Percentiles rank a stretch among this genome's conserved stretches.
Conservation (phyloP, 2,888 invertebrate species). For the Dione juno region DNA sequence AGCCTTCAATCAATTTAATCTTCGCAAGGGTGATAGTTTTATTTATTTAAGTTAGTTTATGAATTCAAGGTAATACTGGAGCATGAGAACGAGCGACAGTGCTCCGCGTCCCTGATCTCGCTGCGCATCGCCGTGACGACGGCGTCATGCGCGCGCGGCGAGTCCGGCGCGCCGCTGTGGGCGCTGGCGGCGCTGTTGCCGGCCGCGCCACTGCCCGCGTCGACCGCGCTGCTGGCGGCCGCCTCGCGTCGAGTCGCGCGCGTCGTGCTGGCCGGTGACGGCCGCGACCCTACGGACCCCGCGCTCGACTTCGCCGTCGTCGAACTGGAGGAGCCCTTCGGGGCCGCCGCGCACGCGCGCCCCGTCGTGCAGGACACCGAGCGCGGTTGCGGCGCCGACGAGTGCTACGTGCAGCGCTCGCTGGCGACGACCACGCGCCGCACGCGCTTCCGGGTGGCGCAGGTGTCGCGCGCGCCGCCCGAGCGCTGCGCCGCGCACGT, state of each 20-base stretch:
- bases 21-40: too few relatives aligned
- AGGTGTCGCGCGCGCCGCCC: slow-evolving; percentile 40
- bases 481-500: slow-evolving; percentile 52
- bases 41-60: not conserved
- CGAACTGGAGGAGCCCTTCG: slow-evolving; percentile 64
- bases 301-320: slow-evolving; percentile 61
- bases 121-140: slow-evolving; percentile 60
- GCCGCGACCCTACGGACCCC: slow-evolving; percentile 46
- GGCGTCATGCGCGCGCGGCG: slow-evolving; percentile 54
- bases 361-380: slow-evolving; percentile 63
- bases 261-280: slow-evolving; percentile 48
- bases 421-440: slow-evolving; percentile 38
- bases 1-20: too few relatives aligned
- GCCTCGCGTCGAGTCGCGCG: slow-evolving; percentile 49
- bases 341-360: slow-evolving; percentile 52
- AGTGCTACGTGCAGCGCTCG: slow-evolving; percentile 59
- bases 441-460: slow-evolving; percentile 49
- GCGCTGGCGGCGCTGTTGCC: slow-evolving; percentile 51
- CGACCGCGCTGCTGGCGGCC: slow-evolving; percentile 42
- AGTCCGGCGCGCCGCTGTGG: slow-evolving; percentile 50
- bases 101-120: slow-evolving; percentile 56
- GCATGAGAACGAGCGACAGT: slow-evolving; percentile 51
- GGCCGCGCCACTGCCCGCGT: slow-evolving; percentile 45
- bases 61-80: slow-evolving; percentile 56
- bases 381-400: slow-evolving; percentile 48